Evolutionary conservation across 2,113 vertebrate genomes (phyloP).

Genomic region (Seriola dumerili): DNA sequence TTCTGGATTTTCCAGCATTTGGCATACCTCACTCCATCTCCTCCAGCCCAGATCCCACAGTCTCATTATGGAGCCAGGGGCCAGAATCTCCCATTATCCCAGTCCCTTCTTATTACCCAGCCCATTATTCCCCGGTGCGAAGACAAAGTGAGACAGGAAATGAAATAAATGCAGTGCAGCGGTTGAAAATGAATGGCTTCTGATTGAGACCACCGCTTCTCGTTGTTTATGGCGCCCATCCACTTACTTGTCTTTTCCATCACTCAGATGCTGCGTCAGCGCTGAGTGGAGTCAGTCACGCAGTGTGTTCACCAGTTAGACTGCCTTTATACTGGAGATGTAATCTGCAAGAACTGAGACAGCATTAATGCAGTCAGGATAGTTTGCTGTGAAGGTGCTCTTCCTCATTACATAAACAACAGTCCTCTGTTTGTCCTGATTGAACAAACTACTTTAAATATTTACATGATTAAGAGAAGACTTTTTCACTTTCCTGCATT

Average conservation of each 20-base stretch:
- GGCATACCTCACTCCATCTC: slow-evolving; percentile 31
- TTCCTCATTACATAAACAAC: not conserved
- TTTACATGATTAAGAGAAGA: slow-evolving; percentile 2
- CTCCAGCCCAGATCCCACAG: slow-evolving; percentile 66
- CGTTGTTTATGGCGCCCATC: slow-evolving; percentile 74
- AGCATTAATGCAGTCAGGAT: not conserved
- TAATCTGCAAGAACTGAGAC: slow-evolving; percentile 19
- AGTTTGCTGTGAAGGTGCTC: not conserved
- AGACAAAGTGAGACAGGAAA: slow-evolving; percentile 83
- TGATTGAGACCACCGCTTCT: slow-evolving; percentile 75
- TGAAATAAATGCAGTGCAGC: slow-evolving; percentile 77
- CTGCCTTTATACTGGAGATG: slow-evolving; percentile 1
- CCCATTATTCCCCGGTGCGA: slow-evolving; percentile 74
- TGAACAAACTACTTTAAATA: not conserved
- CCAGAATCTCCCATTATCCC: slow-evolving; percentile 75
- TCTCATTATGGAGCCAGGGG: slow-evolving; percentile 65
- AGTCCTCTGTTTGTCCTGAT: not conserved
- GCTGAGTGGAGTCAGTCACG: slow-evolving; percentile 51
- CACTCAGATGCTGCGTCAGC: slow-evolving; percentile 65
- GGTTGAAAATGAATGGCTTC: slow-evolving; percentile 76
- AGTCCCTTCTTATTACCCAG: slow-evolving; percentile 74
- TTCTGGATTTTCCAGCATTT: slow-evolving; percentile 60
- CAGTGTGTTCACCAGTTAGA: slow-evolving; percentile 16
- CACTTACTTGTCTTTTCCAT: slow-evolving; percentile 75
- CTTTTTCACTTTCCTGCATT: not conserved